phyloP scores from a whole-genome alignment of 2,113 vertebrate genomes.

The Nannospalax galili region DNA sequence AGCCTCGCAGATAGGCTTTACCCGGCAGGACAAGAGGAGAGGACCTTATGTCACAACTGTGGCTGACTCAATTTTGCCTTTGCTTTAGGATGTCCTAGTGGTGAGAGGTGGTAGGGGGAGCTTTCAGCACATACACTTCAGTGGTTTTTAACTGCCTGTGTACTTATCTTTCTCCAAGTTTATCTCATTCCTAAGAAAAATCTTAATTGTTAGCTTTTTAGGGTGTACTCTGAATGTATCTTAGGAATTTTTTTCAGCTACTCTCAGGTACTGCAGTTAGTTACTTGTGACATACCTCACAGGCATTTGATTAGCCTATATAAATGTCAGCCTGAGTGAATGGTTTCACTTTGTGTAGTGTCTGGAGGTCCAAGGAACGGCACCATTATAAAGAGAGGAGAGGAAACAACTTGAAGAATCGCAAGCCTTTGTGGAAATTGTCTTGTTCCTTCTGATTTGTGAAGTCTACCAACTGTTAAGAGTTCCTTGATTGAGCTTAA shows the following conservation, averaged over 20 bases:
- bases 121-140: background rate
- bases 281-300: conserved; percentile 41
- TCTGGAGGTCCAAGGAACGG: conserved; percentile 70
- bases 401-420: conserved; percentile 67
- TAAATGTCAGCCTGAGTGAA: conserved; percentile 74
- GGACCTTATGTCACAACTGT: background rate
- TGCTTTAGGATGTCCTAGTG: background rate
- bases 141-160: background rate
- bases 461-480: conserved; percentile 70
- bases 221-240: background rate
- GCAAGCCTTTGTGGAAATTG: conserved; percentile 71
- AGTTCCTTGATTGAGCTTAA: conserved; percentile 69
- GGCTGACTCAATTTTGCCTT: background rate
- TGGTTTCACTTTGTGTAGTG: conserved; percentile 63
- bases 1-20: conserved; percentile 10
- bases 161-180: conserved; percentile 19
- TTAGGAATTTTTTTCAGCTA: conserved; percentile 33
- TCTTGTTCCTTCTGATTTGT: conserved; percentile 78
- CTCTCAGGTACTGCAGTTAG: conserved; percentile 5
- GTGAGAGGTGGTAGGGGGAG: background rate
- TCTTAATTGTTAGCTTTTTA: conserved; percentile 7
- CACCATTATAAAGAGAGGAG: conserved; percentile 63
- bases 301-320: conserved; percentile 75
- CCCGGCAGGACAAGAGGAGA: background rate
- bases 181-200: conserved; percentile 32